Evolutionary conservation across 23 tunicate genomes (phyloP).

Genomic region (Trididemnum nubilum): DNA sequence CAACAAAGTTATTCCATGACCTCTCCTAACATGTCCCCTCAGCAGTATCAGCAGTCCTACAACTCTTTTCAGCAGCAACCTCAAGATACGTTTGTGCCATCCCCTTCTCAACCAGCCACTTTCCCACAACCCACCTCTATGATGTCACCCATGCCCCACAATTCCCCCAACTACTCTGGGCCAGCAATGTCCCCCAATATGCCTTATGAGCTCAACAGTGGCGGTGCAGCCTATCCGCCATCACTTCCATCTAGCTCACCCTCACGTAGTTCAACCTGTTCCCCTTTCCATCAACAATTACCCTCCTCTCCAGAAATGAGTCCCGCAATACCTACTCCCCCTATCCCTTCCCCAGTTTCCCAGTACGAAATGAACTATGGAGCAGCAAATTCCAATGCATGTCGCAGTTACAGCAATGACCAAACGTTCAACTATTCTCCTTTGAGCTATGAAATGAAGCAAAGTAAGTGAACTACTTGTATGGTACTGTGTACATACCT

Average conservation of each 20-base stretch:
- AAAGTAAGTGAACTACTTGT: too few relatives aligned
- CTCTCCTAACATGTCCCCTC: background rate
- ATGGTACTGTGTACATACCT: too few relatives aligned
- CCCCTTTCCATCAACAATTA: background rate
- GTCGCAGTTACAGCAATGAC: background rate
- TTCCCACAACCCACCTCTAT: background rate
- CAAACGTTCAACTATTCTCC: background rate
- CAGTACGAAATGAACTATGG: background rate
- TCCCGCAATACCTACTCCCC: background rate
- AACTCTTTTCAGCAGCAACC: background rate
- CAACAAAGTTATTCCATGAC: background rate
- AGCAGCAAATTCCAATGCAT: background rate
- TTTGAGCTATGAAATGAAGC: background rate
- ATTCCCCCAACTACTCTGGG: slow-evolving; percentile 4
- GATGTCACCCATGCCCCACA: slow-evolving; percentile 1
- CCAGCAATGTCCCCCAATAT: background rate
- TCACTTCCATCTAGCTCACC: slow-evolving; percentile 1
- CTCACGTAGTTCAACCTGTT: background rate
- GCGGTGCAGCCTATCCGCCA: background rate
- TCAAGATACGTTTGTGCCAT: background rate
- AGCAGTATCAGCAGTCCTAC: background rate
- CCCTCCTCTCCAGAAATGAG: slow-evolving; percentile 19
- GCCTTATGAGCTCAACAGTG: background rate
- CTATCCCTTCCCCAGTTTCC: background rate
- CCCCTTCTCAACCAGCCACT: background rate